Evolutionary conservation across 2,113 vertebrate genomes (phyloP).

Genomic region (Cinclus mexicanus): DNA sequence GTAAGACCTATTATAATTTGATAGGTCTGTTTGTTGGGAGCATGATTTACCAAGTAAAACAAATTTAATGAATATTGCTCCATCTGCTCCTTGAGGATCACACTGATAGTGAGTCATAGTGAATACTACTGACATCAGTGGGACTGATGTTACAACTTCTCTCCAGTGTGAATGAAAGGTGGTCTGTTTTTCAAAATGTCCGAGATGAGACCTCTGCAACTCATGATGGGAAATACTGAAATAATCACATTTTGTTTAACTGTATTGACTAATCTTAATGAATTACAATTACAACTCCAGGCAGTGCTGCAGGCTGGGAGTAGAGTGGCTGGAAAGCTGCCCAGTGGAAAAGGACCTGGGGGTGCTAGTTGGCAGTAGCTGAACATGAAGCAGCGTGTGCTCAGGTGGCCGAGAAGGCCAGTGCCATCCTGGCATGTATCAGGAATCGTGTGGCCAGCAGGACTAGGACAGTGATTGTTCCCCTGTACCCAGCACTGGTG

Average conservation of each 20-base stretch:
- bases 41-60: neutral
- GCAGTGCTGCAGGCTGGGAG: neutral
- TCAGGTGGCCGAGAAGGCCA: neutral
- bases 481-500: neutral
- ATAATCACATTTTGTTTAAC: neutral
- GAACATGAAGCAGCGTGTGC: too few species aligned
- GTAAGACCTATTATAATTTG: neutral
- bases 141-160: neutral
- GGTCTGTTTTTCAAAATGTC: neutral
- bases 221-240: neutral
- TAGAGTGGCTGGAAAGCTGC: neutral
- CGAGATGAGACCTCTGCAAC: neutral
- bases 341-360: neutral
- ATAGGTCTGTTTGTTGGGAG: neutral
- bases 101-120: neutral
- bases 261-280: neutral
- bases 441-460: neutral
- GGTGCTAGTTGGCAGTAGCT: neutral
- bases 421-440: neutral
- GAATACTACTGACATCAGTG: neutral
- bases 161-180: neutral
- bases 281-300: neutral
- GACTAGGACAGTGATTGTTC: accelerated
- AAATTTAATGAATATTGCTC: neutral
- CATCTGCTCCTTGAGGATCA: neutral